Evolutionary conservation across 1,140 invertebrate genomes (phyloP).

Genomic region (Drosophila setifemur): DNA sequence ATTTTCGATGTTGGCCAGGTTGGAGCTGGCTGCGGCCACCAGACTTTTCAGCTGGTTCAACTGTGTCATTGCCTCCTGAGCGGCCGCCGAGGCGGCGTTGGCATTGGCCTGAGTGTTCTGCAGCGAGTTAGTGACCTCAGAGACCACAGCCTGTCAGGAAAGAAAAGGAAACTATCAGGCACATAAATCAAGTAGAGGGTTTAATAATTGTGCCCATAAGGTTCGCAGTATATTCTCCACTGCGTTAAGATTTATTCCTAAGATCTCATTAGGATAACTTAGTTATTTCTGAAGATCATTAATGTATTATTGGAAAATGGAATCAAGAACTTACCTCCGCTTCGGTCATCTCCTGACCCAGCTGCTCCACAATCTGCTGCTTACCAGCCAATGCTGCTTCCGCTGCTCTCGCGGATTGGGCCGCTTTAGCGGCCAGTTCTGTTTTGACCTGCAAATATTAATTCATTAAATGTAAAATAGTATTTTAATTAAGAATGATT

Average conservation of each 20-base stretch:
- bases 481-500: too few relatives aligned
- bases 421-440: slow-evolving; percentile 86
- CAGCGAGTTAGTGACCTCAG: slow-evolving; percentile 85
- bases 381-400: slow-evolving; percentile 86
- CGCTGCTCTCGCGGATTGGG: slow-evolving; percentile 86
- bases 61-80: slow-evolving; percentile 84
- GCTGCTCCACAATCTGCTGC: slow-evolving; percentile 85
- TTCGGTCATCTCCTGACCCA: slow-evolving; percentile 85
- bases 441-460: slow-evolving; percentile 88
- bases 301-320: background rate
- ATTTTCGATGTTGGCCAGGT: slow-evolving; percentile 85
- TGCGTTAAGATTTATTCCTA: too few relatives aligned
- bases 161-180: too few relatives aligned
- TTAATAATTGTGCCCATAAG: too few relatives aligned
- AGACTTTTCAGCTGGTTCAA: slow-evolving; percentile 80
- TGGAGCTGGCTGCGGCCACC: slow-evolving; percentile 83
- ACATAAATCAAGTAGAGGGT: too few relatives aligned
- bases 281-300: too few relatives aligned
- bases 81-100: slow-evolving; percentile 84
- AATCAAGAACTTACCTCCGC: slow-evolving; percentile 73
- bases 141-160: slow-evolving; percentile 84
- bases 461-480: too few relatives aligned
- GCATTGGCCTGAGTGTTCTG: slow-evolving; percentile 85
- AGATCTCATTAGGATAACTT: too few relatives aligned
- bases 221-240: too few relatives aligned